Evolutionary conservation across 2,888 invertebrate genomes (phyloP).

Genomic region (Acronicta alni): DNA sequence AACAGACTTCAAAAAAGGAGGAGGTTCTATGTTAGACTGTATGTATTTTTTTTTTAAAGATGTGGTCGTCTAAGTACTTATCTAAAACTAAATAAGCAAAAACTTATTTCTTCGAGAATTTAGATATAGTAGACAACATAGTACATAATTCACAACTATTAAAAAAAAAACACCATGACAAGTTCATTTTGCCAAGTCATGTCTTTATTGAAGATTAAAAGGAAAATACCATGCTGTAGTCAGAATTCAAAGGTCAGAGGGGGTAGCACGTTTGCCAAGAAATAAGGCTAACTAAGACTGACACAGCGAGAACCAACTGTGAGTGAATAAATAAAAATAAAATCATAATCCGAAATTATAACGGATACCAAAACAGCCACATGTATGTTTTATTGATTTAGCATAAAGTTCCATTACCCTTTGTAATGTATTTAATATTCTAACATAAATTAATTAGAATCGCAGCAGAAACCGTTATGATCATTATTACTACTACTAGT

Average conservation of each 20-base stretch:
- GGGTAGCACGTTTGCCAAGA: constrained; percentile 21
- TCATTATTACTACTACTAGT: constrained; percentile 28
- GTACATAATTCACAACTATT: neutral
- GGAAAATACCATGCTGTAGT: constrained; percentile 26
- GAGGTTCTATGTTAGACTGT: too few species aligned
- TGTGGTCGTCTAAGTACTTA: too few species aligned
- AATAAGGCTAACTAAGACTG: too few species aligned
- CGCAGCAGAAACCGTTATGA: constrained; percentile 5
- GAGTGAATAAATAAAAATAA: too few species aligned
- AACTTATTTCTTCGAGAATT: too few species aligned
- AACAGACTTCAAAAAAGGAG: too few species aligned
- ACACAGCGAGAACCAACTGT: neutral
- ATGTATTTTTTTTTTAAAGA: too few species aligned
- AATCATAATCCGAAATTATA: too few species aligned
- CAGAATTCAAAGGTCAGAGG: constrained; percentile 12
- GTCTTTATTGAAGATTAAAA: constrained; percentile 7
- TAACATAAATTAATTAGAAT: constrained; percentile 6
- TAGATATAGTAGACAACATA: too few species aligned
- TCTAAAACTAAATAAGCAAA: neutral
- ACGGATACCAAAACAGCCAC: neutral
- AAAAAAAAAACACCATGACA: constrained; percentile 38
- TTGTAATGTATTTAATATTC: neutral
- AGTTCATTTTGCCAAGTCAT: constrained; percentile 37
- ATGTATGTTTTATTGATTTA: neutral
- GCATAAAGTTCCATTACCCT: neutral